phyloP scores from a whole-genome alignment of 2,888 invertebrate species.

The Cantharis rufa region DNA sequence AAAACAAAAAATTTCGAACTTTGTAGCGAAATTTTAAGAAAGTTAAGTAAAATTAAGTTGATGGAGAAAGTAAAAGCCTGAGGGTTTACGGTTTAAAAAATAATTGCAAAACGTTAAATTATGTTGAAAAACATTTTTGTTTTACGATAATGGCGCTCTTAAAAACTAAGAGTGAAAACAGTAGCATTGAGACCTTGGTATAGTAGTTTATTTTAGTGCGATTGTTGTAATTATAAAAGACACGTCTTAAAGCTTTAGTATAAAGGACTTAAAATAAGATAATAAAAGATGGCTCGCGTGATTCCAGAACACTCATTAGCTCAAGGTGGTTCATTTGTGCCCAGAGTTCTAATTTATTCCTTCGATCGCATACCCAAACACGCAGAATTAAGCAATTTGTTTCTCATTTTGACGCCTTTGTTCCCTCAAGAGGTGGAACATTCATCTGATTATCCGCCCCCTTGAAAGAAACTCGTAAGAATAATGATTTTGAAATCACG shows the following conservation, averaged over 20 bases:
- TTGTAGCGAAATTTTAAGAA: neutral
- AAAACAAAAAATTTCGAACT: neutral
- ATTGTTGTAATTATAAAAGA: conserved; percentile 11
- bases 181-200: neutral
- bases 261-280: conserved; percentile 32
- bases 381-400: conserved; percentile 42
- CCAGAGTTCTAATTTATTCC: conserved; percentile 39
- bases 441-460: conserved; percentile 26
- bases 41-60: neutral
- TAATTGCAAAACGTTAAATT: neutral
- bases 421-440: conserved; percentile 35
- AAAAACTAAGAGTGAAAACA: neutral
- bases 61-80: neutral
- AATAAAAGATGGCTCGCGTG: conserved; percentile 38
- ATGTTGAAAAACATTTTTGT: neutral
- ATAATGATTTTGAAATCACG: conserved; percentile 26
- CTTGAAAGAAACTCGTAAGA: conserved; percentile 19
- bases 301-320: conserved; percentile 39
- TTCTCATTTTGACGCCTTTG: conserved; percentile 40
- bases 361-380: conserved; percentile 35
- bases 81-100: neutral
- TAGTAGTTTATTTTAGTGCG: neutral
- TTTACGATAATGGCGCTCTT: neutral
- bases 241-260: conserved; percentile 4
- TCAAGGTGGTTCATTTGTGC: conserved; percentile 38